A percentile compares a stretch with the other conserved stretches of the same genome.
These are phyloP conservation scores for Neomicropteryx cornuta DNA, from an alignment of 1,140 invertebrate species.

Conservation along the genomic window DNA sequence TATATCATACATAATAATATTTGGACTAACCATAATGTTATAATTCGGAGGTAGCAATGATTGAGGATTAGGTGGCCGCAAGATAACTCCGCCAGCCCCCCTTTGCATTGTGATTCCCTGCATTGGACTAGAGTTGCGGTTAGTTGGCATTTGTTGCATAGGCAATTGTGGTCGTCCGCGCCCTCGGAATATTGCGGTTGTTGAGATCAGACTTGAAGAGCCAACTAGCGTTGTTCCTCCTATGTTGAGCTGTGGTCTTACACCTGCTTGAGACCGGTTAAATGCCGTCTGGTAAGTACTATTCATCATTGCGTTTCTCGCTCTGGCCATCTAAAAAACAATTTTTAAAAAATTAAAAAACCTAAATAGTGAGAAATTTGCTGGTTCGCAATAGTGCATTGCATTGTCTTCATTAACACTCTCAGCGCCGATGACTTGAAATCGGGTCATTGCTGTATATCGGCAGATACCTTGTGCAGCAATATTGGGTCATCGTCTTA, in stretches of 20 bases:
- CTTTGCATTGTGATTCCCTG: no score
- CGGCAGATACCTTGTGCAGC: no score
- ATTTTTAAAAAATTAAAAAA: no score
- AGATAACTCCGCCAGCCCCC: conserved; percentile 22
- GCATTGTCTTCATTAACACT: no score
- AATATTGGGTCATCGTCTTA: no score
- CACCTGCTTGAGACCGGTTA: conserved; percentile 17
- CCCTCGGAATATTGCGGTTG: background rate
- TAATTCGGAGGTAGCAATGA: no score
- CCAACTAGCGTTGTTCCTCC: conserved; percentile 9
- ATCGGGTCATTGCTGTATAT: no score
- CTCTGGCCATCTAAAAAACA: conserved; percentile 37
- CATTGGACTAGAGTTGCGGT: conserved; percentile 3
- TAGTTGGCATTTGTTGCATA: background rate
- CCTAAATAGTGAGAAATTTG: no score
- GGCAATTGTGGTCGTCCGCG: background rate
- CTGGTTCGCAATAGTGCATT: no score
- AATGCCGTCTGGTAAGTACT: conserved; percentile 24
- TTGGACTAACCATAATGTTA: no score
- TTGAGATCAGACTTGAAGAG: background rate
- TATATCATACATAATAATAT: no score
- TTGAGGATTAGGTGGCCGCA: conserved; percentile 19
- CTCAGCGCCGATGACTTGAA: no score
- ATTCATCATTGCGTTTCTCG: conserved; percentile 28
- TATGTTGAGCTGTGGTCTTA: conserved; percentile 10